Evolutionary conservation across 2,113 vertebrate genomes (phyloP), one percentile per base, ranked within the genome.

Genomic region (Nibea coibor): DNA sequence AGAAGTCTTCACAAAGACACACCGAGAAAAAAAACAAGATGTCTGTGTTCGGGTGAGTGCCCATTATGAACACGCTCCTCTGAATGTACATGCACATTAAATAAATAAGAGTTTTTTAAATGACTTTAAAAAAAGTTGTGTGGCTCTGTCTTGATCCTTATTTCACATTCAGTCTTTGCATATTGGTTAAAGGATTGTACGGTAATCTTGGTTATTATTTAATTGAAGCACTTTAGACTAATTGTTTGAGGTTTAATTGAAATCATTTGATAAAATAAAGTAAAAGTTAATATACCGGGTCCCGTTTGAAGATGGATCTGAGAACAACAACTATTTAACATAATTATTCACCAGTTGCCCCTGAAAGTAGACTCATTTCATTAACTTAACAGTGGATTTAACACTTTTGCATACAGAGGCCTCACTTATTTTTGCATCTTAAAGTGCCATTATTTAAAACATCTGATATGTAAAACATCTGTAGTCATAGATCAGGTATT

Each of bases 81-180:
- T 85, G 81, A 85, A 87, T 87, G 80, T 89, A 85, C 56, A 54
- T 69, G 77, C 71, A 82, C 54, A 75, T 65, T 22, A 73, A 87
- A 90, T 89, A 86, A 87, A 92, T 31, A 47, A 4, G 22, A 17
- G 61, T 75, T 79, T 78, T 39, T 8, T 35, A 67, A 84, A 67
- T 9, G 16, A 47, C 65, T 66, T n/a, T n/a, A n/a, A n/a, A n/a
- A n/a, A n/a, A 69, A 0, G 15, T 11, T 17, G 63, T 69, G 48
- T 75, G 31, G 22, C 59, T 75, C 2, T 57, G 19, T 48, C 10
- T 59, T 58, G 19, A 31, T 22, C 20, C 47, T 53, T 8, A 39
- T 3, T n/a, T n/a, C 0, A 45, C 16, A 12, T 24, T 45, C 1
- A 1, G 20, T 2, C 9, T 75, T 31, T 1, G 42, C 11, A 10